Base-by-base conservation (phyloP, 2,888 invertebrate genomes). In the Zaprionus obscuricornis region DNA sequence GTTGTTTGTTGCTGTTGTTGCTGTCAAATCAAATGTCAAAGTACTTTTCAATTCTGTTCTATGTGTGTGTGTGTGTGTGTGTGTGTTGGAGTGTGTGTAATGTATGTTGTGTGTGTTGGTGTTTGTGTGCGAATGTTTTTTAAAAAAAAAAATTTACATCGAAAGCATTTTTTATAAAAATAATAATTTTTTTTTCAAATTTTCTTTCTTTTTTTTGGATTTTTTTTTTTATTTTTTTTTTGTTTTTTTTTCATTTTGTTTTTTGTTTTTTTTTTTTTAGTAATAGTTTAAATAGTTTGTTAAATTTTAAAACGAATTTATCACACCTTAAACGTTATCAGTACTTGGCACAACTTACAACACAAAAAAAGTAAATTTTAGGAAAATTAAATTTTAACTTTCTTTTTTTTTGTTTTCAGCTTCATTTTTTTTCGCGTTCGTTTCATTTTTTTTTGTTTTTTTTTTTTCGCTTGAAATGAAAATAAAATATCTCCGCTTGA, bases 341-440 rank as follows among this genome's bases (percentile, higher is more conserved):
- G 90, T 89, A 89, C 90, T 90, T 90, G 90, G 90, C 90, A 90
- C 90, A 88, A 87, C 88, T 88, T 87, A 87, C 84, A 85, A 86
- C 84, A 86, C 86, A 86, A 86, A 81, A 72, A 72, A 67, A 58
- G n/a, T n/a, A 81, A 76, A 74, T 77, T 74, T 75, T 47, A 64
- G 57, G 46, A 40, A 56, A 78, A 62, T 71, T 71, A 43, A 71
- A 71, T 72, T 74, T 66, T 60, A 74, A 60, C 74, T 50, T 52
- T 56, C 14, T 43, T 50, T 51, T n/a, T n/a, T n/a, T n/a, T n/a
- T n/a, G n/a, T n/a, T n/a, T n/a, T n/a, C n/a, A n/a, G n/a, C n/a
- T n/a, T n/a, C n/a, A n/a, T n/a, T n/a, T n/a, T n/a, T n/a, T n/a
- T n/a, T n/a, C n/a, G n/a, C n/a, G n/a, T n/a, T n/a, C n/a, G n/a